A percentile compares a stretch with the other conserved stretches of the same genome.
phyloP scores from a whole-genome alignment of 2,888 invertebrate genomes.

The Hydraecia micacea region DNA sequence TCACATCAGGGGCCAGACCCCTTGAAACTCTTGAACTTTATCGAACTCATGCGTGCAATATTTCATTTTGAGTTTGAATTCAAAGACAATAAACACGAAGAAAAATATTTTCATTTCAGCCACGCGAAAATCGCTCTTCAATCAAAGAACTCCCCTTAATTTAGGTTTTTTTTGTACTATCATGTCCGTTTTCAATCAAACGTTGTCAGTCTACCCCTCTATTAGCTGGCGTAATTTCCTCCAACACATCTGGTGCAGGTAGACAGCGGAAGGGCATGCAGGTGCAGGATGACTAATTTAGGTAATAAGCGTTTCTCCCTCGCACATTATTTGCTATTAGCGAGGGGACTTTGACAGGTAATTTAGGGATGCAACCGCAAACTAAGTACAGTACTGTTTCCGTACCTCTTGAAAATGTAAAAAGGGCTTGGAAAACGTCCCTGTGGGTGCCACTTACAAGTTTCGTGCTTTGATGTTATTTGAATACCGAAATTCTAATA shows the following conservation, averaged over 20 bases:
- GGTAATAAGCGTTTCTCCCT: no score
- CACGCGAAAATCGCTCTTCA: neutral
- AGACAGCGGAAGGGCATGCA: conserved; percentile 9
- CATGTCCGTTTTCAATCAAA: neutral
- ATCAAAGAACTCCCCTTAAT: neutral
- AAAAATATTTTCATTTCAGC: neutral
- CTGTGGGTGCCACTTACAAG: neutral
- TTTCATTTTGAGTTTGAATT: neutral
- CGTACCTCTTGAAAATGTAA: neutral
- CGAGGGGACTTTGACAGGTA: neutral
- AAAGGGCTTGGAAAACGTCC: no score
- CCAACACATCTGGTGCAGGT: neutral
- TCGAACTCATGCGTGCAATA: neutral
- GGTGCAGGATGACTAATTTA: neutral
- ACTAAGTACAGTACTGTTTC: no score
- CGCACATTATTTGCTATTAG: neutral
- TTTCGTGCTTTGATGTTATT: neutral
- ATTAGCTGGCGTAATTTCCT: conserved; percentile 6
- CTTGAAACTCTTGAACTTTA: no score
- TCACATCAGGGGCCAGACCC: neutral
- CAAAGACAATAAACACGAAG: neutral
- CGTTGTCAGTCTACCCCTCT: neutral
- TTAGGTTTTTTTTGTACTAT: neutral
- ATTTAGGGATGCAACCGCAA: neutral
- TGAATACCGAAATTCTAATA: neutral